Conservation (phyloP, 2,888 invertebrate genomes). For the Coelinius sp. region DNA sequence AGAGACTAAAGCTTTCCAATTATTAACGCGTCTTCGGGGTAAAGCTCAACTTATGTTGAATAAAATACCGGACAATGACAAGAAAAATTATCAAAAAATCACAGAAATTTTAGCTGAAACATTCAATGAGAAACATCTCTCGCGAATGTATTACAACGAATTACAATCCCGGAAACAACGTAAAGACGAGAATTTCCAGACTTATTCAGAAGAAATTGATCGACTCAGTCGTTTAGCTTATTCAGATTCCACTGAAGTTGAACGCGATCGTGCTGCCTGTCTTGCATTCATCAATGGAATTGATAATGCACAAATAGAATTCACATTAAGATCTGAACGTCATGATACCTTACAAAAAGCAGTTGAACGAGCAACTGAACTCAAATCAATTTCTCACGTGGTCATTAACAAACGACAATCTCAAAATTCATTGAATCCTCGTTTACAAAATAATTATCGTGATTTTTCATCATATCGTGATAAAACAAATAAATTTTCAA, state of each 20-base stretch:
- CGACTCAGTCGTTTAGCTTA: too few species aligned
- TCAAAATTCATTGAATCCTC: not conserved
- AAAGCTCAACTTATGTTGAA: not conserved
- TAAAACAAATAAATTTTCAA: not conserved
- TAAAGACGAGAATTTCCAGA: too few species aligned
- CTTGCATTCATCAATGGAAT: not conserved
- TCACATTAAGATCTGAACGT: too few species aligned
- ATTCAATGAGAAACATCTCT: too few species aligned
- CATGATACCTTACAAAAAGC: too few species aligned
- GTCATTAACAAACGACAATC: not conserved
- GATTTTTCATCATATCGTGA: not conserved
- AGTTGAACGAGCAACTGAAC: not conserved
- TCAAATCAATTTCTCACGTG: not conserved
- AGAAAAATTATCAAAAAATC: not conserved
- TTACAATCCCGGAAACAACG: too few species aligned
- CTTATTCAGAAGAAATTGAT: too few species aligned
- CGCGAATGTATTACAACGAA: too few species aligned
- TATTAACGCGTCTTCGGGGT: too few species aligned
- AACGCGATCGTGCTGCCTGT: too few species aligned
- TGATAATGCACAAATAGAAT: not conserved
- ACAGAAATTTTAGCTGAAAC: not conserved
- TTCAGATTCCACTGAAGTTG: too few species aligned
- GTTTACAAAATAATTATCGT: not conserved
- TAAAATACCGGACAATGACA: not conserved
- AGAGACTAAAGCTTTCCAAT: slow-evolving; percentile 31